Conservation (phyloP, 2,888 invertebrate species). For the Acholoe squamosa region DNA sequence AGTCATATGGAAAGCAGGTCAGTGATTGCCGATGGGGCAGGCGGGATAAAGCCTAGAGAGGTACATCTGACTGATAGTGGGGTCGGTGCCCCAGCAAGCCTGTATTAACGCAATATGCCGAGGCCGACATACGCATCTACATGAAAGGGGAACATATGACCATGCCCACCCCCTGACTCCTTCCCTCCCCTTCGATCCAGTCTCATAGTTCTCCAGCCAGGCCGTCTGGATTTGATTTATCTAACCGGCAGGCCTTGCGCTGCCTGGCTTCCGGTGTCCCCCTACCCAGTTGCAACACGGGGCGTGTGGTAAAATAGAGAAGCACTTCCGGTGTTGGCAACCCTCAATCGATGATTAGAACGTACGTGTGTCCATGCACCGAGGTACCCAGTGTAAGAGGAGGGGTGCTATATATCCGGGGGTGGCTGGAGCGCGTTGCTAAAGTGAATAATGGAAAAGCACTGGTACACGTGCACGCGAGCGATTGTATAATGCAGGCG, state of each 20-base stretch:
- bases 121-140: conserved; percentile 35
- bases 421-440: background rate
- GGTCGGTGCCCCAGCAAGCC: background rate
- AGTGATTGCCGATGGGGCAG: background rate
- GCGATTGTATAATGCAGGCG: conserved; percentile 27
- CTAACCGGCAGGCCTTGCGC: background rate
- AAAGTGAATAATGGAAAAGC: conserved; percentile 57
- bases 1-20: conserved; percentile 12
- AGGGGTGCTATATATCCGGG: background rate
- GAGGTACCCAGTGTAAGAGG: background rate
- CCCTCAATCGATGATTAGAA: conserved; percentile 47
- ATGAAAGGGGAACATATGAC: conserved; percentile 5
- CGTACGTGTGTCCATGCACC: background rate
- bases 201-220: background rate
- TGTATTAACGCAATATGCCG: conserved; percentile 26
- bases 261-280: background rate
- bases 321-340: conserved; percentile 20
- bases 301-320: conserved; percentile 45
- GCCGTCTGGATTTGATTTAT: conserved; percentile 24
- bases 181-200: background rate
- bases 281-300: background rate
- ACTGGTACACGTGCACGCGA: conserved; percentile 22
- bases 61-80: conserved; percentile 15
- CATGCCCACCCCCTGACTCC: background rate
- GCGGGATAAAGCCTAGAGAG: background rate